Base-by-base conservation (phyloP, 2,113 vertebrate genomes). In the Albula goreensis region DNA sequence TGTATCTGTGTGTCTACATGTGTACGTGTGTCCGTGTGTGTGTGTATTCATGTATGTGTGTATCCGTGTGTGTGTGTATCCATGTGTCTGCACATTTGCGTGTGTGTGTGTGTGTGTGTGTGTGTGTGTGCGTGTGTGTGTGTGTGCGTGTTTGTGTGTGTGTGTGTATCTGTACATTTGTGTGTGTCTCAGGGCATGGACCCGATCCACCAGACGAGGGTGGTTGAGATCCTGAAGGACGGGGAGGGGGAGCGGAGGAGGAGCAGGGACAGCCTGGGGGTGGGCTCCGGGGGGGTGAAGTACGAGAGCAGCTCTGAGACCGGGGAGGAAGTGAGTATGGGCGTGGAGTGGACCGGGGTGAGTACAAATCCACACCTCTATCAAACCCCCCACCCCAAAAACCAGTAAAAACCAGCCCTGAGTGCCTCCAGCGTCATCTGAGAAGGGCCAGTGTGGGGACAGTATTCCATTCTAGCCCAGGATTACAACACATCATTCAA, bases 321-420 rank as follows among this genome's bases (percentile, higher is more conserved):
- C 87, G 97, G 96, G 87, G 98, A 99, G 95, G 98, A 99, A 95
- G 98, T 96, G 93, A 99, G 97, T 96, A 99, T 99, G 97, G 95
- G 92, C 90, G 96, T 99, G 93, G 97, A 98, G 93, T 99, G 98
- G 98, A 98, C 96, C 2, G 97, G 98, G 97, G 98, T 99, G 96
- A 99, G 98, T 99, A 96, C 97, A 96, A 90, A 96, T 97, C 96
- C 96, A 97, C 96, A 85, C 74, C 79, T 48, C 66, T 81, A 17
- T 84, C 17, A 86, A 83, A 85, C 25, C 41, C 84, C n/a, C 52
- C n/a, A 80, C 1, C 25, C 4, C 22, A 17, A 56, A 1, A 10
- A 5, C 80, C 41, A 12, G 77, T 66, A 22, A 66, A 66, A 22
- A 66, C 60, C 31, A 41, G 31, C 31, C 31, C 31, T 41, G 31